Evolutionary conservation across 2,888 invertebrate genomes (phyloP).

Genomic region (Drosophila infuscata): DNA sequence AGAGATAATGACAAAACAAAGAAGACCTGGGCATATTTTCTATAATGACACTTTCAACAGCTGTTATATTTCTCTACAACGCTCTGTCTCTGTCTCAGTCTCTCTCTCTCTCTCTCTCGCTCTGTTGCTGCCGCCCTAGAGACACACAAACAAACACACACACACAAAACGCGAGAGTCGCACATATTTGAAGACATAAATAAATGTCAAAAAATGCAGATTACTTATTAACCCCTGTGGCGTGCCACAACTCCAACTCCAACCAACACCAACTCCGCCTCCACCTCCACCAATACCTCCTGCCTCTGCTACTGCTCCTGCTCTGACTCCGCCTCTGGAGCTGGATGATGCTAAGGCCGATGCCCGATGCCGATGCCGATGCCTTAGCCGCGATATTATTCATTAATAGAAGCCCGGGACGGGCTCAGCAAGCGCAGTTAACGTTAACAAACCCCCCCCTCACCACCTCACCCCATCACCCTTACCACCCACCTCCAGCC

Average conservation of each 20-base stretch:
- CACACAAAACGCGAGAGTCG: slow-evolving; percentile 21
- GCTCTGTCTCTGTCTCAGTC: neutral
- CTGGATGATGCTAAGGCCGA: slow-evolving; percentile 20
- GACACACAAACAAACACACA: slow-evolving; percentile 8
- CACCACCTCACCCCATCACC: neutral
- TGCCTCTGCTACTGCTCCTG: neutral
- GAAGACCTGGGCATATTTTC: slow-evolving; percentile 58
- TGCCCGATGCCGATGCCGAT: slow-evolving; percentile 44
- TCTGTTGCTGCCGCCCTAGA: slow-evolving; percentile 22
- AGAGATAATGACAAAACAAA: slow-evolving; percentile 18
- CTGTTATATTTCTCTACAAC: slow-evolving; percentile 71
- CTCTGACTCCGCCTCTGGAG: neutral
- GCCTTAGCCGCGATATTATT: slow-evolving; percentile 82
- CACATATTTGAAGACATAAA: slow-evolving; percentile 83
- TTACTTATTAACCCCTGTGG: slow-evolving; percentile 84
- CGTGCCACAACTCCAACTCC: slow-evolving; percentile 67
- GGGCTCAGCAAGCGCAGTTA: slow-evolving; percentile 44
- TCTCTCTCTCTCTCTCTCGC: neutral
- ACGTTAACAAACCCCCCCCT: slow-evolving; percentile 13
- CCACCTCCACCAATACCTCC: neutral
- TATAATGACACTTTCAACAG: slow-evolving; percentile 77
- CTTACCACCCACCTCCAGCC: neutral
- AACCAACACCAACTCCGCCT: slow-evolving; percentile 9
- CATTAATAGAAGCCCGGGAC: slow-evolving; percentile 78
- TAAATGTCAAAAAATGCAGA: slow-evolving; percentile 85